A percentile compares a stretch with the other conserved stretches of the same genome.
Evolutionary conservation across 2,113 vertebrate genomes (phyloP).

Genomic region (Alligator mississippiensis): DNA sequence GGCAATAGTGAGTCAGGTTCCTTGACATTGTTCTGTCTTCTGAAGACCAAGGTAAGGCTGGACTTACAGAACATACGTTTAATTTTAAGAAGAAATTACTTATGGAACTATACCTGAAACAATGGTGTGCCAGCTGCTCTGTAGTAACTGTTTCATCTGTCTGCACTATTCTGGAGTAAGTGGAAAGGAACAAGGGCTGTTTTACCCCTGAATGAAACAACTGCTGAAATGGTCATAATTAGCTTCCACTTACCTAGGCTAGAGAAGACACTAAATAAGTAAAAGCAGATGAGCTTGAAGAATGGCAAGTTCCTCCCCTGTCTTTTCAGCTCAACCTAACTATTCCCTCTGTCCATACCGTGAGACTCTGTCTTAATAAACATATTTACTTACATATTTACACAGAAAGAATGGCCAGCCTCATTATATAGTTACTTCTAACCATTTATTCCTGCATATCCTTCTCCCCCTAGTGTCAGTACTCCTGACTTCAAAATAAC

Average conservation of each 20-base stretch:
- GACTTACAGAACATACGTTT: neutral
- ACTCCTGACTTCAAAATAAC: constrained; percentile 21
- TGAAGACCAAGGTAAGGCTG: neutral
- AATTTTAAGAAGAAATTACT: neutral
- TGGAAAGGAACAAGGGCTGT: no score
- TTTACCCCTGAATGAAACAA: no score
- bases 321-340: no score
- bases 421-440: neutral
- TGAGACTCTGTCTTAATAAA: constrained; percentile 6
- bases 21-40: neutral
- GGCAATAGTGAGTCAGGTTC: neutral
- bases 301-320: no score
- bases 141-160: no score
- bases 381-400: constrained; percentile 23
- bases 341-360: neutral
- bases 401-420: constrained; percentile 9
- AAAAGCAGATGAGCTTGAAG: no score
- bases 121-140: no score
- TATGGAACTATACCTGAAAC: neutral
- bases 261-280: constrained; percentile 1
- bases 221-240: no score
- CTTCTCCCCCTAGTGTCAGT: constrained; percentile 30
- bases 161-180: no score
- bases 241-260: neutral
- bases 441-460: neutral